Conservation (phyloP, 1,140 invertebrate genomes). For the Conus ventricosus region DNA sequence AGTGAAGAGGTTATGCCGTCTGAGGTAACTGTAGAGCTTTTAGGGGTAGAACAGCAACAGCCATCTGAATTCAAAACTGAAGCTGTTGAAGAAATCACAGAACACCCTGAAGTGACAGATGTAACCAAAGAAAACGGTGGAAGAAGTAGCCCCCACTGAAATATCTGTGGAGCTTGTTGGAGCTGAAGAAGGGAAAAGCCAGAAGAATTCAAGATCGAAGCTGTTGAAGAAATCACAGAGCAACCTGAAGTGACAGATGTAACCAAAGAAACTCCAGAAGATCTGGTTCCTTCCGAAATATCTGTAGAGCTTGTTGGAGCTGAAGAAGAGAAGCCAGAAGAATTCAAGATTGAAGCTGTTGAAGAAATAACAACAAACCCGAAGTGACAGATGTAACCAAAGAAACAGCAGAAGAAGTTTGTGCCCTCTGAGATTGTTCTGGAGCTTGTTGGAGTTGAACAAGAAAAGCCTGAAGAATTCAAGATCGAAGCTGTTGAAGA, state of each 20-base stretch:
- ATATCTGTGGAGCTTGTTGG: constrained; percentile 49
- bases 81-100: constrained; percentile 39
- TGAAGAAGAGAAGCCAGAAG: constrained; percentile 15
- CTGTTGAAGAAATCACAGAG: constrained; percentile 35
- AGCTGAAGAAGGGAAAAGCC: constrained; percentile 38
- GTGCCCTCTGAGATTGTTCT: constrained; percentile 39
- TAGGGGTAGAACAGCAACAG: constrained; percentile 42
- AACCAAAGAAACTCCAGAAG: constrained; percentile 4
- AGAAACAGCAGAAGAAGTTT: constrained; percentile 33
- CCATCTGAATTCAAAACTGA: constrained; percentile 49
- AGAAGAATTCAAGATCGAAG: constrained; percentile 27
- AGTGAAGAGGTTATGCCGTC: constrained; percentile 38
- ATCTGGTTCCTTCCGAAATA: constrained; percentile 31
- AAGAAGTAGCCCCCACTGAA: constrained; percentile 43
- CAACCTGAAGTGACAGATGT: constrained; percentile 26
- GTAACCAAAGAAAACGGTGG: constrained; percentile 37
- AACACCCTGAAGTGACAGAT: constrained; percentile 30
- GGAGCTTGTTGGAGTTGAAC: constrained; percentile 48
- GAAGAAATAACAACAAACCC: constrained; percentile 43
- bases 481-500: constrained; percentile 25
- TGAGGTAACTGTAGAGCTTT: constrained; percentile 44
- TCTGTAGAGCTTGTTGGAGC: constrained; percentile 29
- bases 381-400: constrained; percentile 39
- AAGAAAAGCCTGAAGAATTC: constrained; percentile 37
- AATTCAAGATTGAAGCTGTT: constrained; percentile 35